These are phyloP conservation scores for Dyspetes luteomarginatus DNA, from an alignment of 2,888 invertebrate genomes.

Conservation along the genomic window DNA sequence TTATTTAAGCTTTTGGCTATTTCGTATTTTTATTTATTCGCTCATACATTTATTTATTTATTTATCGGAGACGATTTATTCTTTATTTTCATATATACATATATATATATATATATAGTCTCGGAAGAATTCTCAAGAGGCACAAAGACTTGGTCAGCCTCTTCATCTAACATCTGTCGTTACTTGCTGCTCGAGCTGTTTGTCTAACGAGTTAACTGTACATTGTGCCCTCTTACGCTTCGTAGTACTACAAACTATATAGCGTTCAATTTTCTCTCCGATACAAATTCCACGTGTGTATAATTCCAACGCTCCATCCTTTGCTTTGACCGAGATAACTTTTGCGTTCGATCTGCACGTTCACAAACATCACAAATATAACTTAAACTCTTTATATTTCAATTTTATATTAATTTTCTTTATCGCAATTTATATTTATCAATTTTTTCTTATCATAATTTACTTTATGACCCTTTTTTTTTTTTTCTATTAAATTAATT, in stretches of 20 bases:
- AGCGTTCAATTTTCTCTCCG: background rate
- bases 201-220: slow-evolving; percentile 60
- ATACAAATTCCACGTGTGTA: slow-evolving; percentile 28
- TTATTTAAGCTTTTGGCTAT: background rate
- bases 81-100: too few relatives aligned
- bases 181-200: slow-evolving; percentile 27
- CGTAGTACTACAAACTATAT: background rate
- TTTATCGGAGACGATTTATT: background rate
- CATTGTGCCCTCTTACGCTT: slow-evolving; percentile 35
- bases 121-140: background rate
- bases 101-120: too few relatives aligned
- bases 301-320: too few relatives aligned
- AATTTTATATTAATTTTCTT: too few relatives aligned
- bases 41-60: slow-evolving; percentile 6
- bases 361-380: background rate
- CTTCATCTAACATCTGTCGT: slow-evolving; percentile 59
- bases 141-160: slow-evolving; percentile 38
- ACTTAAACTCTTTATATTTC: too few relatives aligned
- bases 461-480: too few relatives aligned
- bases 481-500: too few relatives aligned
- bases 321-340: slow-evolving; percentile 20
- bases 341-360: background rate
- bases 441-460: too few relatives aligned
- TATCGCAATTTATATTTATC: too few relatives aligned
- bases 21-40: background rate